Evolutionary conservation across 2,797 vertebrate species (phyloP).

Genomic region (Sebastes miniatus): DNA sequence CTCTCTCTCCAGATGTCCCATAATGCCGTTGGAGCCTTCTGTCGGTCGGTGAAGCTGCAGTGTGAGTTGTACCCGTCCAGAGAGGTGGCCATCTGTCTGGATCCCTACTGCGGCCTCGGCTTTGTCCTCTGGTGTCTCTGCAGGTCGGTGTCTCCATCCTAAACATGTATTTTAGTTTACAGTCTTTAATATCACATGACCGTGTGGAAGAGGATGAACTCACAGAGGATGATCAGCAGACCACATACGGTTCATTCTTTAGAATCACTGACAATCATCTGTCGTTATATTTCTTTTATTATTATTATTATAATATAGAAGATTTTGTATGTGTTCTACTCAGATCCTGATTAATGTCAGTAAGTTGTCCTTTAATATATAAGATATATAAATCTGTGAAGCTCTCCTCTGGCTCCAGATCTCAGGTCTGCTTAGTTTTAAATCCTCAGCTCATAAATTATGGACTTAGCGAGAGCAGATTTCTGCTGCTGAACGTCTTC

Average conservation of each 20-base stretch:
- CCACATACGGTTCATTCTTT: neutral
- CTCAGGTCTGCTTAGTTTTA: constrained; percentile 15
- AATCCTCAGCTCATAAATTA: constrained; percentile 16
- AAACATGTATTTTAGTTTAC: neutral
- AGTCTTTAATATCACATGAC: neutral
- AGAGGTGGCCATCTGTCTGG: constrained; percentile 98
- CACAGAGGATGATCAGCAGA: neutral
- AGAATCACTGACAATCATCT: neutral
- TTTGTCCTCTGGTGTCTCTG: constrained; percentile 99
- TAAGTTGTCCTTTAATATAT: neutral
- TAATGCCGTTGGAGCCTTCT: constrained; percentile 96
- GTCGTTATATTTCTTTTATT: neutral
- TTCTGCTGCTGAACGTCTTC: constrained; percentile 3
- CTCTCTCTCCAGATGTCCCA: constrained; percentile 90
- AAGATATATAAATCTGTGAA: neutral
- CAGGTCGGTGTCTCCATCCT: constrained; percentile 80
- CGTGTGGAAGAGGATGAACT: neutral
- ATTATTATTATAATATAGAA: neutral
- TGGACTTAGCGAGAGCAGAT: neutral
- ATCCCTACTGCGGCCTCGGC: constrained; percentile 98
- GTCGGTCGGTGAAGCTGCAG: constrained; percentile 99
- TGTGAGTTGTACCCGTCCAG: constrained; percentile 98
- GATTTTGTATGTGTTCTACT: accelerated
- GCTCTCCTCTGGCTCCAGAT: neutral
- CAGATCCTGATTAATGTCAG: neutral